Conservation (phyloP, 2,888 invertebrate species). For the Euclidia mi region DNA sequence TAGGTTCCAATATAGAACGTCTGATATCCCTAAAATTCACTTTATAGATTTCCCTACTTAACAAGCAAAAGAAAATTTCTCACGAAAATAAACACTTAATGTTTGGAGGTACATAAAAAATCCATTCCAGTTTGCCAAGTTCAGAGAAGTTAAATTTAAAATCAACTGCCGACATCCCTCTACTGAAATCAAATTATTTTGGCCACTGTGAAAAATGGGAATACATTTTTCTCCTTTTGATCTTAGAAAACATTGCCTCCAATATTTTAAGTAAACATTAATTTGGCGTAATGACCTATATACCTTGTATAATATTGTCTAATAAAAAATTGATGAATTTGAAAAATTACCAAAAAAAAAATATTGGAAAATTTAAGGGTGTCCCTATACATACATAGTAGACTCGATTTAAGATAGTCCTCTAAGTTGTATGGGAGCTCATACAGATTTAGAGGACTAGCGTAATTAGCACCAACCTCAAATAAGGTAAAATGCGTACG, state of each 20-base stretch:
- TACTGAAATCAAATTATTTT: slow-evolving; percentile 84
- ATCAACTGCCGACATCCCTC: slow-evolving; percentile 80
- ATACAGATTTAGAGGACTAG: too few species aligned
- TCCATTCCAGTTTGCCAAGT: slow-evolving; percentile 77
- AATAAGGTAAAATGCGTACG: too few species aligned
- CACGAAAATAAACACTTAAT: slow-evolving; percentile 76
- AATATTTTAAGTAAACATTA: slow-evolving; percentile 77
- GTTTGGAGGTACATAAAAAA: slow-evolving; percentile 76
- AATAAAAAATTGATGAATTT: slow-evolving; percentile 58
- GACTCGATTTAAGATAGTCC: too few species aligned
- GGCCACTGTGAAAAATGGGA: slow-evolving; percentile 80
- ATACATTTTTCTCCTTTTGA: slow-evolving; percentile 79
- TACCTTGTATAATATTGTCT: slow-evolving; percentile 63
- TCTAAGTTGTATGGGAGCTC: too few species aligned
- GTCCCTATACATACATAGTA: too few species aligned
- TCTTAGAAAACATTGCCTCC: slow-evolving; percentile 74
- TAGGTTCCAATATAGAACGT: slow-evolving; percentile 11
- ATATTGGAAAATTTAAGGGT: too few species aligned
- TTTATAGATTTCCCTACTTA: slow-evolving; percentile 47
- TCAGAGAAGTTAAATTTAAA: slow-evolving; percentile 82
- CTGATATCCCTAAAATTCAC: slow-evolving; percentile 31
- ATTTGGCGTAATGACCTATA: slow-evolving; percentile 75
- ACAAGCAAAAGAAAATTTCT: slow-evolving; percentile 57
- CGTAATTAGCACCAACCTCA: too few species aligned
- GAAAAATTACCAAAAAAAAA: too few species aligned